Conservation (phyloP, 2,113 vertebrate genomes). For the Nipponia nippon region DNA sequence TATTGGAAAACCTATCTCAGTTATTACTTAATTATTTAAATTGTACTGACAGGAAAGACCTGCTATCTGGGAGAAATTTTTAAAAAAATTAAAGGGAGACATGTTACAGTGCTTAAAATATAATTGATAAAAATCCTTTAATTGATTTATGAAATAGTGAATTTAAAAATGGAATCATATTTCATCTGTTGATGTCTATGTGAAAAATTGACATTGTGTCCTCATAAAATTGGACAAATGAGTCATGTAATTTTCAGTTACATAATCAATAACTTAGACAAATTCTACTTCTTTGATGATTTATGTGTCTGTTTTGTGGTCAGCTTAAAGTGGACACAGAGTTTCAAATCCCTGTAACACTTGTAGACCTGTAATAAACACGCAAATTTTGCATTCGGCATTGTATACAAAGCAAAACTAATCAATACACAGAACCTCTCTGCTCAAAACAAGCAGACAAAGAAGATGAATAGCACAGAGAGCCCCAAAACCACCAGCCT, state of each 20-base stretch:
- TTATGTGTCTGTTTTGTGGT: slow-evolving; percentile 78
- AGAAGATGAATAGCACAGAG: neutral
- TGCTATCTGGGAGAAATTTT: neutral
- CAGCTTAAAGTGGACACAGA: slow-evolving; percentile 68
- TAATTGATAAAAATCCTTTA: slow-evolving; percentile 68
- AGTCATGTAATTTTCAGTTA: slow-evolving; percentile 94
- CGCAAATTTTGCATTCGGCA: neutral
- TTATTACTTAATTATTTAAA: neutral
- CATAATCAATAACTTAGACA: slow-evolving; percentile 91
- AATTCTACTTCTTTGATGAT: slow-evolving; percentile 92
- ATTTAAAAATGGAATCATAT: slow-evolving; percentile 72
- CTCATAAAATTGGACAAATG: slow-evolving; percentile 89
- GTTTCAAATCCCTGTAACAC: slow-evolving; percentile 45
- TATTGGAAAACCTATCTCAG: neutral
- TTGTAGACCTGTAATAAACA: neutral
- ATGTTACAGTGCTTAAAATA: slow-evolving; percentile 41
- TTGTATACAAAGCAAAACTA: neutral
- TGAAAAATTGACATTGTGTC: slow-evolving; percentile 81
- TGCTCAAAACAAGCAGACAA: neutral
- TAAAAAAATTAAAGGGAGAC: neutral
- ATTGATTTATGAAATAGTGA: slow-evolving; percentile 66
- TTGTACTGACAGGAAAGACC: neutral
- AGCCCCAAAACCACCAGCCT: neutral
- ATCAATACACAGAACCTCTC: neutral
- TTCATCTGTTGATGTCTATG: slow-evolving; percentile 66